Base-by-base conservation (phyloP, 2,797 vertebrate species). In the Atherinosoma microstoma region DNA sequence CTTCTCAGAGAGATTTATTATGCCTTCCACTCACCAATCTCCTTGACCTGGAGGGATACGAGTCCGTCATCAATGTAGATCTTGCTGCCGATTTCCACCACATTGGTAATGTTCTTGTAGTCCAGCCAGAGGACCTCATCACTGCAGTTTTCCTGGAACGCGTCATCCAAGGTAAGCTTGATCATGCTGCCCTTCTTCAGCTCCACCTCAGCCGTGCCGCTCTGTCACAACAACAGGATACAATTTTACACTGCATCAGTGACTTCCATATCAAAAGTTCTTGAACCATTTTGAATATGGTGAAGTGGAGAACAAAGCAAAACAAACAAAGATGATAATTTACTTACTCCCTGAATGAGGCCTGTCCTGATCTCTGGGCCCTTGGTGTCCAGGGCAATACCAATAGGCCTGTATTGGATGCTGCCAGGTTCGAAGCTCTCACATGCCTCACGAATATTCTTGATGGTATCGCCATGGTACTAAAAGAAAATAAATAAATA, bases 341-440 rank as follows among this genome's bases (percentile, higher is more conserved):
- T 81, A 94, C 96, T 95, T 85, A 99, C 98, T 82, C 98, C 98
- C 73, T 94, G 94, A 91, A 99, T 99, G 79, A 99, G 98, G 75
- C 98, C 98, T 8, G 98, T 99, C 85, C 98, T 93, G 92, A 99
- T 99, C 95, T 99, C 98, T 2, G 98, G 98, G 81, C 98, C 98
- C 87, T 99, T 99, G 27, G 98, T 99, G 93, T 99, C 98, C 93
- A 99, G 93, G 54, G 98, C 98, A 75, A 99, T 95, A 67, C 95
- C 97, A 20, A 99, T 93, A 0, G 98, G 98, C 71, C 97, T 94
- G 94, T 98, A 99, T 9, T 96, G 94, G 81, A 99, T 98, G 38
- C 97, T 98, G 79, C 98, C 96, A 0, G 96, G 96, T 59, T 95
- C 95, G 59, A 99, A 99, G 94, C 97, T 98, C 80, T 97, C 97